These are phyloP conservation scores for Phodopus roborovskii DNA, from an alignment of 2,113 vertebrate genomes.

Conservation along the genomic window DNA sequence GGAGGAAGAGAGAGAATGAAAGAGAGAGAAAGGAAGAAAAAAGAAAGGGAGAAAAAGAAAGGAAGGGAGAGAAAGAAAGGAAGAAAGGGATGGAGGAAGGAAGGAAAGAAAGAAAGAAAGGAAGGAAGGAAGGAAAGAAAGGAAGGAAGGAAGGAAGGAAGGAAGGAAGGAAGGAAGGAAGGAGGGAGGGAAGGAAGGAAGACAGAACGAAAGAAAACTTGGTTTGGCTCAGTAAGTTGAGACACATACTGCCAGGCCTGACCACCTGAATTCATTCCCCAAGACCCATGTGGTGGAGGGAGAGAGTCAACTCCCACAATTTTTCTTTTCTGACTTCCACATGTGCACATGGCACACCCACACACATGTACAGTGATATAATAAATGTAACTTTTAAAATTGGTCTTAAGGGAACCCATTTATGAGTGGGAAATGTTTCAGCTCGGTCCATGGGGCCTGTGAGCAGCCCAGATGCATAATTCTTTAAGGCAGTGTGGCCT, in stretches of 20 bases:
- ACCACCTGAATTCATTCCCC: background rate
- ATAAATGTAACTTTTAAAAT: conserved; percentile 19
- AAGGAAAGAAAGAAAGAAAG: background rate
- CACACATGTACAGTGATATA: background rate
- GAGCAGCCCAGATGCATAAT: background rate
- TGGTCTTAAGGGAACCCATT: conserved; percentile 26
- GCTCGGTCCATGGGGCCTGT: background rate
- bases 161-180: rapidly evolving
- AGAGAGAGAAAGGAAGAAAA: rapidly evolving
- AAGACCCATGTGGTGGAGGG: background rate
- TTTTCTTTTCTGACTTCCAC: background rate
- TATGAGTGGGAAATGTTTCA: conserved; percentile 46
- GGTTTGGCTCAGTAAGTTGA: background rate
- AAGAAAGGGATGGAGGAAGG: no score
- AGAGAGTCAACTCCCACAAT: background rate
- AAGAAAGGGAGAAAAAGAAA: background rate
- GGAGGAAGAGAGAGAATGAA: no score
- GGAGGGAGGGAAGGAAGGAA: no score
- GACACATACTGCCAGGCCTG: background rate
- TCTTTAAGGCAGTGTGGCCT: conserved; percentile 54
- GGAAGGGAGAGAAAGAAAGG: background rate
- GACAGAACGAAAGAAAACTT: background rate
- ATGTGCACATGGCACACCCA: background rate
- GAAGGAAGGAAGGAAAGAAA: rapidly evolving
- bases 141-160: rapidly evolving